phyloP scores from a whole-genome alignment of 2,797 vertebrate genomes.

The Clarias laeviceps region DNA sequence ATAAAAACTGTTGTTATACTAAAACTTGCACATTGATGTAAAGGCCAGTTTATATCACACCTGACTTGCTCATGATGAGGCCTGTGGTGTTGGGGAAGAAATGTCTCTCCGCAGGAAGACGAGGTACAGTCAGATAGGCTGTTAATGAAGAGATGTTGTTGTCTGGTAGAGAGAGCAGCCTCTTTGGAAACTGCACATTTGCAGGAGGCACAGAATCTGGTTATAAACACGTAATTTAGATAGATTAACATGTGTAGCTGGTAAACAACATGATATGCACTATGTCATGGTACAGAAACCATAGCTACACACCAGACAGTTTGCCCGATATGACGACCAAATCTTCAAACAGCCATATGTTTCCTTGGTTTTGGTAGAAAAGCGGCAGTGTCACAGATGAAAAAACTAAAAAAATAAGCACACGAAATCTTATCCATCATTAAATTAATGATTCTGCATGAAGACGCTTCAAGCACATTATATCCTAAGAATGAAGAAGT shows the following conservation, averaged over 20 bases:
- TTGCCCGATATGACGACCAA: constrained; percentile 84
- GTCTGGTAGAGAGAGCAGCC: constrained; percentile 78
- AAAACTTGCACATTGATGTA: not conserved
- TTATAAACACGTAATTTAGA: constrained; percentile 44
- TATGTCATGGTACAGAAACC: not conserved
- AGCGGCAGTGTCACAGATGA: constrained; percentile 85
- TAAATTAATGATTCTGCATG: not conserved
- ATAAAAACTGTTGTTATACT: not conserved
- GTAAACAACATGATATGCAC: not conserved
- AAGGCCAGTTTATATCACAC: constrained; percentile 62
- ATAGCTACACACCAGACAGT: constrained; percentile 75
- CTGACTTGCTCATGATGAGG: constrained; percentile 79
- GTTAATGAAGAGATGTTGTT: constrained; percentile 76
- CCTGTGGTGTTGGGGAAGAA: constrained; percentile 74
- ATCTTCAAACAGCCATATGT: constrained; percentile 92
- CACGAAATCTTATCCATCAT: not conserved
- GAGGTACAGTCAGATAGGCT: constrained; percentile 82
- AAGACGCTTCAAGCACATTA: not conserved
- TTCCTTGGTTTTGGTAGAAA: constrained; percentile 83
- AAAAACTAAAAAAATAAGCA: constrained; percentile 77
- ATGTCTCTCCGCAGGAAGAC: constrained; percentile 73
- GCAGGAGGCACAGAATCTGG: constrained; percentile 79
- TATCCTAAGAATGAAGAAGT: not conserved
- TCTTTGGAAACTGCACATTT: constrained; percentile 84
- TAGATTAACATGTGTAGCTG: not conserved